Base-by-base conservation (phyloP, 2,113 vertebrate species). In the Cheilinus undulatus region DNA sequence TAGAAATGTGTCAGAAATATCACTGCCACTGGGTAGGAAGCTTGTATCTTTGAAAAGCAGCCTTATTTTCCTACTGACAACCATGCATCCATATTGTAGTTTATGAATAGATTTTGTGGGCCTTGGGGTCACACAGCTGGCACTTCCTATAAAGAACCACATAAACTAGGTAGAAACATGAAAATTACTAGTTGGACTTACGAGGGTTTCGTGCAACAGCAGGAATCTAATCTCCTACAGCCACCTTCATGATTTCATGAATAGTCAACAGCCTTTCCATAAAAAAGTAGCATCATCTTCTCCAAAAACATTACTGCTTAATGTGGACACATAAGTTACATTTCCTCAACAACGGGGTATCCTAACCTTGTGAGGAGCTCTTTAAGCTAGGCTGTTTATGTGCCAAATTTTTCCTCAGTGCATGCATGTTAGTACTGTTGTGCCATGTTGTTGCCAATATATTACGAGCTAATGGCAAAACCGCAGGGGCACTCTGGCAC, bases 311-410 rank as follows among this genome's bases (percentile, higher is more conserved):
- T 88, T 86, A 87, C 77, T 62, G 69, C 63, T 68, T 91, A 87
- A 90, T 91, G 82, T 85, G 64, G 85, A 88, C 64, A 58, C 77
- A 91, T 91, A 87, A 91, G 80, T 88, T 80, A 85, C 71, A 77
- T 87, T 86, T 72, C 66, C 60, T 69, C 74, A 61, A 73, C 79
- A 79, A 85, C 77, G 62, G 78, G 75, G 70, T 73, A 80, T 71
- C 73, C 70, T 82, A 74, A 70, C 73, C 71, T 81, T 75, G 68
- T 75, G 69, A 67, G 62, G 49, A 57, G 32, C 57, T 73, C 46
- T 85, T 86, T 82, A 78, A 70, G 67, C 75, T 48, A 43, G 22
- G 43, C 73, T 84, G 62, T 85, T 84, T 69, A 77, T 77, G 64
- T 70, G 65, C 77, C 54, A 79, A 56, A 71, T 75, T 77, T 76